Base-by-base conservation (phyloP, 2,797 vertebrate species). In the Clamator glandarius region DNA sequence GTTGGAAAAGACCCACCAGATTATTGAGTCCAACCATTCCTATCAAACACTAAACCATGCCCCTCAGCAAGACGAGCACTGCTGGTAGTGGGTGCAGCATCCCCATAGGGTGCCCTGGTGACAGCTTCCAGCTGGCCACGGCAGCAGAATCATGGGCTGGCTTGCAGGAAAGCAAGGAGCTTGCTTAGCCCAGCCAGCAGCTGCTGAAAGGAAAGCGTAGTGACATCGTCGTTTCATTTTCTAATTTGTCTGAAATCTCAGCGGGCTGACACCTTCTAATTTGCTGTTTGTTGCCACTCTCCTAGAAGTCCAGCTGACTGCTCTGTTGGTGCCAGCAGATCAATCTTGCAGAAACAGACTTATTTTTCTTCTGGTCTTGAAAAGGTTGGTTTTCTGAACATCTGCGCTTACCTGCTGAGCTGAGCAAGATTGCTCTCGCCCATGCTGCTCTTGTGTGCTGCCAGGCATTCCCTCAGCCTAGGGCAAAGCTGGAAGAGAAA, bases 361-460 rank as follows among this genome's bases (percentile, higher is more conserved):
- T 90, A 39, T 94, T 92, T 92, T 89, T 35, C 36, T 79, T 73
- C 80, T 89, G 48, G 15, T 66, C 61, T 58, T 48, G 59, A 93
- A 92, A 91, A 88, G 72, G 75, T 88, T 95, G n/a, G 61, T 84
- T 96, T 97, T 85, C 90, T 84, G 96, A 97, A 96, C 93, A 93
- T 62, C 81, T 92, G 85, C 2, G 23, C 77, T 89, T 58, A 76
- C 95, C 89, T 95, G 85, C 91, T 87, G 94, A 79, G 90, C 84
- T 67, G 70, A 95, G 74, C 51, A 62, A 87, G 69, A 87, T 68
- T 82, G 76, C 70, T 89, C 59, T 92, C 2, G 0, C 35, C 59
- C 0, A 0, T 21, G 57, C 69, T 64, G 69, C 66, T 91, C 39
- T 26, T 5, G 4, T 0, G 0, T 36, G 64, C 78, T 63, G 54